phyloP scores from a whole-genome alignment of 2,888 invertebrate species.

The Cordilura impudica region DNA sequence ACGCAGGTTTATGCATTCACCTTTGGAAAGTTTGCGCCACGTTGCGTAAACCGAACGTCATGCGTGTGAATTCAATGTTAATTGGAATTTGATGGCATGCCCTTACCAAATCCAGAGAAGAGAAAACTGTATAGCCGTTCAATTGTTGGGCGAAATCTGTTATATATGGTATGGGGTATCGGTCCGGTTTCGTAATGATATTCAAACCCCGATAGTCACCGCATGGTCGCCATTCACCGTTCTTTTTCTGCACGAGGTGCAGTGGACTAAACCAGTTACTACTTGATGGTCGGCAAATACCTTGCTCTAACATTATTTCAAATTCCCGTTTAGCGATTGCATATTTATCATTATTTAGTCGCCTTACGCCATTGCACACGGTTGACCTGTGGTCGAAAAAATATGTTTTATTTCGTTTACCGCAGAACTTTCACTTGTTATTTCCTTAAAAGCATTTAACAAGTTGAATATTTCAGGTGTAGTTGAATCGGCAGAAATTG shows the following conservation, averaged over 20 bases:
- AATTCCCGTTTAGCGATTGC: no score
- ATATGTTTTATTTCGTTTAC: no score
- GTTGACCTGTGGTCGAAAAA: no score
- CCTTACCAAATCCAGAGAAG: constrained; percentile 33
- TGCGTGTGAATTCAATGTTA: constrained; percentile 33
- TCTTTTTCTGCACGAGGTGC: constrained; percentile 67
- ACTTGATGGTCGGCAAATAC: no score
- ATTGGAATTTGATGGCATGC: constrained; percentile 34
- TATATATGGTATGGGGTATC: constrained; percentile 71
- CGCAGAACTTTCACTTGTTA: no score
- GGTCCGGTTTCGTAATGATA: constrained; percentile 69
- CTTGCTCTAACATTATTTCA: no score
- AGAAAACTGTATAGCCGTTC: constrained; percentile 28
- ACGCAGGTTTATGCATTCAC: background rate
- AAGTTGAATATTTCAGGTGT: no score
- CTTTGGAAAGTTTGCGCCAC: constrained; percentile 40
- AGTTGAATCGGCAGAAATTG: no score
- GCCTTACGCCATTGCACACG: no score
- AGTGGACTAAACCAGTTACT: constrained; percentile 77
- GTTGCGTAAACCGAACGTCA: constrained; percentile 48
- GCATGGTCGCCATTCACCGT: constrained; percentile 68
- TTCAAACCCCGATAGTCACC: constrained; percentile 71
- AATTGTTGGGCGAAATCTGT: constrained; percentile 65
- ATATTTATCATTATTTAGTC: no score
- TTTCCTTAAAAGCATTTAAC: no score